Base-by-base conservation (phyloP, 2,113 vertebrate species). In the Aix galericulata region DNA sequence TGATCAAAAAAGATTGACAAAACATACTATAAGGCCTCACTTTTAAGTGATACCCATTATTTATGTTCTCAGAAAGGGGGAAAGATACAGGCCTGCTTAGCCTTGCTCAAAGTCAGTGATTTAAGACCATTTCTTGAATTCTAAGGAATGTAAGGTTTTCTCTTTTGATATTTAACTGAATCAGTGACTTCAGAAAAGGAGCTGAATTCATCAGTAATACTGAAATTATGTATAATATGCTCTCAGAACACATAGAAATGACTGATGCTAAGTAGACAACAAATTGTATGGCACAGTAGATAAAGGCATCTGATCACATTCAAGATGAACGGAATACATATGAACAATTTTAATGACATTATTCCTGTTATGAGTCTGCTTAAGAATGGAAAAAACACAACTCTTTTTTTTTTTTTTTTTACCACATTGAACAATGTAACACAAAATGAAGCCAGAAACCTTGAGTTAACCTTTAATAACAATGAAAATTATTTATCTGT, bases 401-500 rank as follows among this genome's bases (percentile, higher is more conserved):
- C 12, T 50, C 25, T 85, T 79, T 71, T 36, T 26, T 26, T 23
- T 23, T 16, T 62, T 88, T 86, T 83, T 74, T 40, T 8, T 60
- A 63, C 44, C 71, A 59, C 10, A 8, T 40, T 8, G 40, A 88
- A 66, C 32, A 36, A 80, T 42, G 17, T 3, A 60, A 73, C 22
- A 66, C 27, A 77, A 82, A 88, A 72, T 2, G 4, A 92, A 91
- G 48, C 9, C 59, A 81, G 32, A 83, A 90, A 71, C 17, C 91
- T 83, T 58, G 44, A 83, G 56, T 48, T 85, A 69, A 38, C 11
- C 32, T 76, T 79, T 86, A 81, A 69, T 36, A 53, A 64, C 69
- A 96, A 91, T 72, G 52, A 74, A 86, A 83, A 94, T 80, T 87
- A 91, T 89, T 90, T 88, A 86, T 93, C 56, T 91, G 62, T 81